These are phyloP conservation scores for Meleagris gallopavo DNA, from an alignment of 2,113 vertebrate genomes.

Conservation along the genomic window DNA sequence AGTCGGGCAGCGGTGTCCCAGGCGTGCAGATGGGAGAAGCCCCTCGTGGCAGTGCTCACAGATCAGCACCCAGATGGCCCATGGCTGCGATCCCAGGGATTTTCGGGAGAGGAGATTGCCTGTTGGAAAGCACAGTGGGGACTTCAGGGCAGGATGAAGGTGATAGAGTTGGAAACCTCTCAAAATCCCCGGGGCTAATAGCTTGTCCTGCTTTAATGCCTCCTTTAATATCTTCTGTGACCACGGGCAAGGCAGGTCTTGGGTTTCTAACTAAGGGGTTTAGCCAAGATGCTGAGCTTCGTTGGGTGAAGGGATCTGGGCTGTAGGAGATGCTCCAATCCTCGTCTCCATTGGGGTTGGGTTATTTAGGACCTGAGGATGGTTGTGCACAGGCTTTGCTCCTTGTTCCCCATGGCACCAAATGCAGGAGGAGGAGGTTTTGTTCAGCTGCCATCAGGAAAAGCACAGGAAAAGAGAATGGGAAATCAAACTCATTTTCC, in stretches of 20 bases:
- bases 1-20: fast-evolving
- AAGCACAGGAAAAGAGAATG: neutral
- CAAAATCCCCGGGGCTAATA: neutral
- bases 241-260: neutral
- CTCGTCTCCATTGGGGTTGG: neutral
- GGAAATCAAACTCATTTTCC: neutral
- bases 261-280: neutral
- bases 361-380: neutral
- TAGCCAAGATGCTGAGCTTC: neutral
- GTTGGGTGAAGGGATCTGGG: fast-evolving
- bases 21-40: neutral
- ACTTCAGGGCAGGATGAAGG: conserved; percentile 27
- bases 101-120: neutral
- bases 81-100: neutral
- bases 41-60: too few relatives aligned
- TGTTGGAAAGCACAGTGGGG: neutral
- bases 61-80: neutral
- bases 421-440: neutral
- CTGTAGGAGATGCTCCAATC: neutral
- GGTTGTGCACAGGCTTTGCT: neutral
- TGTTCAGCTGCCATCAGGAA: neutral
- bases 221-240: neutral
- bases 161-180: conserved; percentile 33
- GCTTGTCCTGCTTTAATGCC: neutral
- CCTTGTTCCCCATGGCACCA: fast-evolving